Conservation (phyloP, 2,113 vertebrate genomes). For the Megaleporinus macrocephalus region DNA sequence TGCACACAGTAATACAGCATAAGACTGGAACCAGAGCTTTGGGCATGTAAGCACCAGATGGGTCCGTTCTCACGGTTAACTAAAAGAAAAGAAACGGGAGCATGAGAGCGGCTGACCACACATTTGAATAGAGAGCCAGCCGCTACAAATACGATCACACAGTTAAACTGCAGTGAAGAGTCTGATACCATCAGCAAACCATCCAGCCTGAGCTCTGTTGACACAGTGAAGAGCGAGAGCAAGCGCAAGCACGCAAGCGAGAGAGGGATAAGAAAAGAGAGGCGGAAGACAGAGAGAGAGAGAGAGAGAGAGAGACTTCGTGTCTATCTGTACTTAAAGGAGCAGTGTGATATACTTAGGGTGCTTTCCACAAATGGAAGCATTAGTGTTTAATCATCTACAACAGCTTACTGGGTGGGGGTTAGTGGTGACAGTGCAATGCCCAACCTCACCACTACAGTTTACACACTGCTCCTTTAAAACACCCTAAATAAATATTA, state of each 20-base stretch:
- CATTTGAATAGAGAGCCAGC: slow-evolving; percentile 14
- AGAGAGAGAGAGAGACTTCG: slow-evolving; percentile 1
- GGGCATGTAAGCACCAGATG: background rate
- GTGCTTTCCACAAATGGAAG: too few relatives aligned
- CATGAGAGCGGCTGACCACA: background rate
- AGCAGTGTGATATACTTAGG: too few relatives aligned
- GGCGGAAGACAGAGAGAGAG: slow-evolving; percentile 5
- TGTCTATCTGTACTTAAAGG: too few relatives aligned
- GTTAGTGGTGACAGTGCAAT: too few relatives aligned
- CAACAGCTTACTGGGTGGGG: too few relatives aligned
- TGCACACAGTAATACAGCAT: background rate
- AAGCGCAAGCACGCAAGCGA: slow-evolving; percentile 2
- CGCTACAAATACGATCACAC: background rate
- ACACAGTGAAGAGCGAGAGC: slow-evolving; percentile 15
- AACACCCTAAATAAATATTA: too few relatives aligned
- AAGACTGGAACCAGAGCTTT: background rate
- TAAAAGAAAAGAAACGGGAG: background rate
- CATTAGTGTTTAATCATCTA: too few relatives aligned
- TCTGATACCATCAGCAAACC: slow-evolving; percentile 30
- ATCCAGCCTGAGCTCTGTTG: slow-evolving; percentile 37
- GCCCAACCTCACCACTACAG: too few relatives aligned
- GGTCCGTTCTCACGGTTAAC: background rate
- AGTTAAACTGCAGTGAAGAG: background rate
- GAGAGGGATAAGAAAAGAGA: slow-evolving; percentile 40
- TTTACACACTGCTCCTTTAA: too few relatives aligned